Conservation (phyloP, 2,797 vertebrate species). For the Lepus oiostolus region DNA sequence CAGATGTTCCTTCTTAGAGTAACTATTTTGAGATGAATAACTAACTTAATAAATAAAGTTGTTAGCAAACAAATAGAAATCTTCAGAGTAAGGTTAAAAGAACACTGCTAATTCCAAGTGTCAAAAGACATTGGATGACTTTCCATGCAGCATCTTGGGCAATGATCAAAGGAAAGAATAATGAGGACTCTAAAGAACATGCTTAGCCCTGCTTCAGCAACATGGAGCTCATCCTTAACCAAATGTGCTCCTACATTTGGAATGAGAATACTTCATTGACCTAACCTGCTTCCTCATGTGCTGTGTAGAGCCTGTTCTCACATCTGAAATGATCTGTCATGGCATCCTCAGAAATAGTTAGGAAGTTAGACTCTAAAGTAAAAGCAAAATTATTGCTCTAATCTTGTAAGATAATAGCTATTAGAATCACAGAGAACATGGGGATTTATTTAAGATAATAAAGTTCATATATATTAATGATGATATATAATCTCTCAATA, state of each 20-base stretch:
- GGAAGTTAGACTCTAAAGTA: not conserved
- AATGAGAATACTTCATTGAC: not conserved
- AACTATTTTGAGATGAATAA: not conserved
- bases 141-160: not conserved
- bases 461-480: not conserved
- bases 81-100: not conserved
- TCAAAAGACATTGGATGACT: not conserved
- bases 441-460: not conserved
- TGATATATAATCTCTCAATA: not conserved
- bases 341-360: not conserved
- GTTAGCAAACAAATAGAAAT: not conserved
- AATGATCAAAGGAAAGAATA: constrained; percentile 44
- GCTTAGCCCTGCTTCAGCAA: not conserved
- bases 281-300: not conserved
- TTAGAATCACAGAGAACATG: constrained; percentile 18
- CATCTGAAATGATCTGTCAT: not conserved
- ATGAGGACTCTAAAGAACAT: not conserved
- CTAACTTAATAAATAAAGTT: not conserved
- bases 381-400: not conserved
- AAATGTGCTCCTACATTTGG: not conserved
- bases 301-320: not conserved
- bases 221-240: not conserved
- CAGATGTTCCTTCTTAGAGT: not conserved
- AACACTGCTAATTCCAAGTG: not conserved
- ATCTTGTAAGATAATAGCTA: not conserved